Evolutionary conservation across 1,140 invertebrate genomes (phyloP).

Genomic region (Drosophila malerkotliana): DNA sequence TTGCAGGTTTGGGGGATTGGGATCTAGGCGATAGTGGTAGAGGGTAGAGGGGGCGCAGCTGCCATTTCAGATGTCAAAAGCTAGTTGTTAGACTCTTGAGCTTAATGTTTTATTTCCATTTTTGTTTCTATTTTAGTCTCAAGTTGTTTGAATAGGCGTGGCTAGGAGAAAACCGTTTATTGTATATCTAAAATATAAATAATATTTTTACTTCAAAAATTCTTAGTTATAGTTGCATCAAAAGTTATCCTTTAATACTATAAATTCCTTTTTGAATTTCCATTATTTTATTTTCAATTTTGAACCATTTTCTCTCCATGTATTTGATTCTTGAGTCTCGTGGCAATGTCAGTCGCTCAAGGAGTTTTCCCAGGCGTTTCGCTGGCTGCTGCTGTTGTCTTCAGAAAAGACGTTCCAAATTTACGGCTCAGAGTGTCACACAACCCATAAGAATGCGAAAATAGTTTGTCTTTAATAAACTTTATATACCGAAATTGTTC

Average conservation of each 20-base stretch:
- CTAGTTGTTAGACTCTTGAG: conserved; percentile 62
- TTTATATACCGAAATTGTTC: not conserved
- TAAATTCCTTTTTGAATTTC: no score
- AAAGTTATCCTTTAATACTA: no score
- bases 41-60: conserved; percentile 26
- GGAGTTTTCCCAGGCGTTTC: conserved; percentile 31
- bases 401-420: conserved; percentile 2
- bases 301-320: not conserved
- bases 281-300: no score
- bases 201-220: no score
- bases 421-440: conserved; percentile 4
- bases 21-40: not conserved
- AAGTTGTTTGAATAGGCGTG: conserved; percentile 34
- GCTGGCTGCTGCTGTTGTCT: conserved; percentile 13
- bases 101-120: conserved; percentile 33
- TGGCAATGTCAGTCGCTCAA: conserved; percentile 30
- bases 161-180: no score
- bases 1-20: conserved; percentile 2
- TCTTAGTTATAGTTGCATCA: no score
- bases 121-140: conserved; percentile 26
- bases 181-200: not conserved
- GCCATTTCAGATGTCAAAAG: conserved; percentile 63
- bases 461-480: not conserved
- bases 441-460: not conserved
- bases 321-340: conserved; percentile 22